phyloP scores from a whole-genome alignment of 2,797 vertebrate species.

The Cephalopachus bancanus region DNA sequence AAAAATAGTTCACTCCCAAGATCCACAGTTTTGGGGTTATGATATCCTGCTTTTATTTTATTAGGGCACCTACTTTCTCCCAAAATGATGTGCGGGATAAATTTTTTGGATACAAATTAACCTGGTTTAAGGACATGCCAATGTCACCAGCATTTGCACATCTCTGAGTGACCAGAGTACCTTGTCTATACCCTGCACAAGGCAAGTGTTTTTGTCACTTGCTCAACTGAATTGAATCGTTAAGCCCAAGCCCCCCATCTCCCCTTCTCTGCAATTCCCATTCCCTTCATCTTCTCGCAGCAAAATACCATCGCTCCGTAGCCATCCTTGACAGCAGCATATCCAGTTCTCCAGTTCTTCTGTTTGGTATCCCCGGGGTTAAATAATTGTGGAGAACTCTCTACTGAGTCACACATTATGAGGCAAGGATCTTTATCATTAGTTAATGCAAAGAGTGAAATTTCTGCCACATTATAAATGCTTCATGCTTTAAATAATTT shows the following conservation, averaged over 20 bases:
- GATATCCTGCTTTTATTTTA: neutral
- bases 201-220: neutral
- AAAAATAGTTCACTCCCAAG: neutral
- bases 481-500: constrained; percentile 15
- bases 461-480: constrained; percentile 1
- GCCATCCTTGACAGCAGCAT: neutral
- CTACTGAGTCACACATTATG: neutral
- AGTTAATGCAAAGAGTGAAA: neutral
- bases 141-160: neutral
- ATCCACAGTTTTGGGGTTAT: neutral
- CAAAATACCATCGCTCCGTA: neutral
- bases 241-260: neutral
- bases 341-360: neutral
- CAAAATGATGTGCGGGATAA: neutral
- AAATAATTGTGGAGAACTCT: constrained; percentile 1
- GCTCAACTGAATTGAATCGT: neutral
- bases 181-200: neutral
- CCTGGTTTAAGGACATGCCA: neutral
- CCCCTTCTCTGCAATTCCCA: neutral
- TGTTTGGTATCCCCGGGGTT: neutral
- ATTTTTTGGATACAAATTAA: neutral
- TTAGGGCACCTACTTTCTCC: neutral
- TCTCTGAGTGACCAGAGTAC: neutral
- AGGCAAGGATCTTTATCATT: neutral
- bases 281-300: neutral